Percentiles rank a stretch among this genome's conserved stretches.
These are phyloP conservation scores for Formica aserva DNA, from an alignment of 2,888 invertebrate genomes.

Conservation along the genomic window DNA sequence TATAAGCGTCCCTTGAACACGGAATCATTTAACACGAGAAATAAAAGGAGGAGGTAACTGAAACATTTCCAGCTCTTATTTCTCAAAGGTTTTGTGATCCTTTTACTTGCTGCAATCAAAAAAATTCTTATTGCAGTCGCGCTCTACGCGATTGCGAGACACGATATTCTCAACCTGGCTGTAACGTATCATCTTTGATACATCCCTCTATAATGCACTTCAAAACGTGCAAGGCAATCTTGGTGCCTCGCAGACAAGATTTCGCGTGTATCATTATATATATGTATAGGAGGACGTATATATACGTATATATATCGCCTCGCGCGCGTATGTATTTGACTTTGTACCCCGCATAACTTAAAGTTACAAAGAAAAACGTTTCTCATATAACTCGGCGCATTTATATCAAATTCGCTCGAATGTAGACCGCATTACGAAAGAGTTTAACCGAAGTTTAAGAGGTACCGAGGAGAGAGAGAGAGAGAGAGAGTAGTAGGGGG, in stretches of 20 bases:
- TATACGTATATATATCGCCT: background rate
- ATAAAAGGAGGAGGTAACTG: conserved; percentile 35
- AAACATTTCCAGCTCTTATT: conserved; percentile 53
- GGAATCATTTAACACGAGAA: conserved; percentile 52
- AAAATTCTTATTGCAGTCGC: conserved; percentile 31
- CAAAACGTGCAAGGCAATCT: conserved; percentile 32
- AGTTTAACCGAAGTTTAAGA: conserved; percentile 48
- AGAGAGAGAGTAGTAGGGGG: background rate
- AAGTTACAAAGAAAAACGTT: conserved; percentile 42
- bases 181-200: conserved; percentile 42
- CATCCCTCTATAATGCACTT: conserved; percentile 37
- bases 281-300: background rate
- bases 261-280: background rate
- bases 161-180: conserved; percentile 18
- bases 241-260: conserved; percentile 33
- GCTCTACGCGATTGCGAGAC: conserved; percentile 10
- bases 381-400: conserved; percentile 21
- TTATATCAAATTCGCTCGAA: conserved; percentile 48
- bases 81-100: conserved; percentile 47
- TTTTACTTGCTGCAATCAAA: conserved; percentile 19
- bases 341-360: conserved; percentile 26
- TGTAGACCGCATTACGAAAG: conserved; percentile 52
- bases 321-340: conserved; percentile 29
- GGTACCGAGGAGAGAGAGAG: background rate
- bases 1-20: conserved; percentile 56